phyloP scores from a whole-genome alignment of 2,888 invertebrate genomes.

The Amphipoea lucens region DNA sequence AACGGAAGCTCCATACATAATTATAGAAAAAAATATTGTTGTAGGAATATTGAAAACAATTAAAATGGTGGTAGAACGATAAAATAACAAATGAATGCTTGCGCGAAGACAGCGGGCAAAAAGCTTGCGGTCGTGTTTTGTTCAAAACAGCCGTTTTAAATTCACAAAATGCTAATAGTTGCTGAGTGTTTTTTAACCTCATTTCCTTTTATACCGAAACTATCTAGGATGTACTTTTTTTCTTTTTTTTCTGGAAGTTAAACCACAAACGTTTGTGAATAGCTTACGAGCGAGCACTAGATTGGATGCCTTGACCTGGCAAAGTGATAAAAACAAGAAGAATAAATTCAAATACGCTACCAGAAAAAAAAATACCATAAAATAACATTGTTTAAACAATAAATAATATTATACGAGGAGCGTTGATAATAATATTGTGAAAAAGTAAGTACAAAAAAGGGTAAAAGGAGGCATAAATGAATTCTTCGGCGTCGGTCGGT shows the following conservation, averaged over 20 bases:
- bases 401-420: background rate
- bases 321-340: background rate
- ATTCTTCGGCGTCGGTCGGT: too few species aligned
- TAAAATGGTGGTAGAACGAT: background rate
- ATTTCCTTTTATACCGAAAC: constrained; percentile 10
- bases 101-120: background rate
- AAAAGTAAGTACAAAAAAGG: background rate
- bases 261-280: background rate
- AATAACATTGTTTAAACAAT: background rate
- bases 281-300: background rate
- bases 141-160: constrained; percentile 20
- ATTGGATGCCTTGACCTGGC: background rate
- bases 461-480: background rate
- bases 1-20: too few species aligned
- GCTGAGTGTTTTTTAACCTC: constrained; percentile 36
- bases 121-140: constrained; percentile 2
- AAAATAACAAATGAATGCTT: background rate
- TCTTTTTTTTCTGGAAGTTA: background rate
- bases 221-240: background rate
- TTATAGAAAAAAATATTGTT: too few species aligned
- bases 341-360: background rate
- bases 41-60: background rate
- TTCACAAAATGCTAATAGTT: constrained; percentile 39
- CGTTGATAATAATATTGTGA: background rate
- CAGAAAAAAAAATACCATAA: background rate